Conservation (phyloP, 2,888 invertebrate genomes). For the Patella ulyssiponensis region DNA sequence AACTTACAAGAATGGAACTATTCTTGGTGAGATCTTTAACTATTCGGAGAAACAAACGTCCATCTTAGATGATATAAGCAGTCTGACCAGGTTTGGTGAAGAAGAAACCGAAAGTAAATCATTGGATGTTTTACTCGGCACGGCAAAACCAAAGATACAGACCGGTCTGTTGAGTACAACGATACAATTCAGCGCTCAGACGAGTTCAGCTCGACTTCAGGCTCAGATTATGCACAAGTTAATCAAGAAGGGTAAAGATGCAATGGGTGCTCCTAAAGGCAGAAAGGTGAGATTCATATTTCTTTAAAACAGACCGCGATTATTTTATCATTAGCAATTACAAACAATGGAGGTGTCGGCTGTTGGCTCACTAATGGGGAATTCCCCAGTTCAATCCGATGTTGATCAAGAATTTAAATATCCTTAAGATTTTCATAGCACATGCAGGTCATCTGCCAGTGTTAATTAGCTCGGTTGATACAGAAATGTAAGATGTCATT, state of each 20-base stretch:
- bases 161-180: constrained; percentile 61
- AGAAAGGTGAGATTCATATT: constrained; percentile 55
- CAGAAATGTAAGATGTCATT: too few species aligned
- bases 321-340: too few species aligned
- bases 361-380: too few species aligned
- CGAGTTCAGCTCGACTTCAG: constrained; percentile 65
- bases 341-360: too few species aligned
- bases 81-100: constrained; percentile 59
- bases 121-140: constrained; percentile 58
- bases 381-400: too few species aligned
- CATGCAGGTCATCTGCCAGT: too few species aligned
- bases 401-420: too few species aligned
- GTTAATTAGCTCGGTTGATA: too few species aligned
- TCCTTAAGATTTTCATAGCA: too few species aligned
- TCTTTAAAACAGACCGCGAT: too few species aligned
- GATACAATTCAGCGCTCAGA: constrained; percentile 72
- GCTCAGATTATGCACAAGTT: constrained; percentile 67
- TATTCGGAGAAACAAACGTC: constrained; percentile 67
- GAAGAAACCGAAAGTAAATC: constrained; percentile 49
- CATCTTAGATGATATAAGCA: constrained; percentile 67
- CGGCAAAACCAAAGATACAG: constrained; percentile 35
- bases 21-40: constrained; percentile 68
- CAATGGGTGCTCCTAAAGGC: constrained; percentile 69
- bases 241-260: constrained; percentile 70
- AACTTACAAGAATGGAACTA: constrained; percentile 58